A percentile compares a stretch with the other conserved stretches of the same genome.
Conservation (phyloP, 1,140 invertebrate genomes). For the Lepidurus apus region DNA sequence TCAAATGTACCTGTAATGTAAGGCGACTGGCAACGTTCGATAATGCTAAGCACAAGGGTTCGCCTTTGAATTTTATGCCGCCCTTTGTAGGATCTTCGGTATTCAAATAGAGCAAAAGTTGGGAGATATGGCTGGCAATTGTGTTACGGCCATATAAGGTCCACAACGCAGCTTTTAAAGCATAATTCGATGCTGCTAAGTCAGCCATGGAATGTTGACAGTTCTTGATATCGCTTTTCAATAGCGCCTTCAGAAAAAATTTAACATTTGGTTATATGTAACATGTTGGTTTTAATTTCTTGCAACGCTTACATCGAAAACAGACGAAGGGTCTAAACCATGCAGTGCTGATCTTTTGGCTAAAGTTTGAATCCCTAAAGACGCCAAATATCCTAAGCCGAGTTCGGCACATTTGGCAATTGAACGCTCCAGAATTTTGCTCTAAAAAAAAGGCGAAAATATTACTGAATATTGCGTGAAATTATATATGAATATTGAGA, state of each 20-base stretch:
- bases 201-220: neutral
- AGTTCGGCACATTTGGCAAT: neutral
- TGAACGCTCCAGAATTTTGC: neutral
- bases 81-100: neutral
- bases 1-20: neutral
- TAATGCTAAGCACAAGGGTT: neutral
- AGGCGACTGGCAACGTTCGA: neutral
- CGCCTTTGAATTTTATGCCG: neutral
- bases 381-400: neutral
- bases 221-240: neutral
- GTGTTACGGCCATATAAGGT: neutral
- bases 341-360: neutral
- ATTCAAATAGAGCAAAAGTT: neutral
- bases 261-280: no score
- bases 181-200: neutral
- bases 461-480: neutral
- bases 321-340: neutral
- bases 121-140: neutral
- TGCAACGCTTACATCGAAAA: neutral
- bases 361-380: neutral
- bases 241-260: neutral
- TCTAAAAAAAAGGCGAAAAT: neutral
- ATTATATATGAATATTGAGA: neutral
- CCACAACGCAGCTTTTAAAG: constrained; percentile 7
- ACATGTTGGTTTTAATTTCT: no score